phyloP scores from a whole-genome alignment of 2,888 invertebrate genomes.

The Aphodius sticticus region DNA sequence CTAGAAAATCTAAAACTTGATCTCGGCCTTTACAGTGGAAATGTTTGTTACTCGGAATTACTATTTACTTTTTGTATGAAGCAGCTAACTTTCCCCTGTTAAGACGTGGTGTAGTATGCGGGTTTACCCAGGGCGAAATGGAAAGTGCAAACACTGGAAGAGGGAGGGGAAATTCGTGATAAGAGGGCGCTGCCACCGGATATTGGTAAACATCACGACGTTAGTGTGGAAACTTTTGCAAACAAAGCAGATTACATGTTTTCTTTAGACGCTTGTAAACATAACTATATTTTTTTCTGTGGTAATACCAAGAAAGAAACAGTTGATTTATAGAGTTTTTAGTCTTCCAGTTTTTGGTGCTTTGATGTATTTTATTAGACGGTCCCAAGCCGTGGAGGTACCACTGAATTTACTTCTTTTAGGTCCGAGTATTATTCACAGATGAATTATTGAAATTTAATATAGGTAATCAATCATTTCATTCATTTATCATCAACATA shows the following conservation, averaged over 20 bases:
- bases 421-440: too few relatives aligned
- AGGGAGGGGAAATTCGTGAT: not conserved
- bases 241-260: not conserved
- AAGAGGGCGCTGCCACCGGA: not conserved
- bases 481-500: not conserved
- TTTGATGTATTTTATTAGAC: too few relatives aligned
- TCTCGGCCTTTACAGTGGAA: too few relatives aligned
- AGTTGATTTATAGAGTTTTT: too few relatives aligned
- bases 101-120: not conserved
- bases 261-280: not conserved
- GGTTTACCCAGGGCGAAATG: not conserved
- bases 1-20: too few relatives aligned
- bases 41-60: not conserved
- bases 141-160: not conserved
- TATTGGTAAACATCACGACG: not conserved
- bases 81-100: not conserved
- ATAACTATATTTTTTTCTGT: not conserved
- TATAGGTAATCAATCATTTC: not conserved
- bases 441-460: too few relatives aligned
- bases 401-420: too few relatives aligned
- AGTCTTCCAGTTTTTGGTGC: too few relatives aligned
- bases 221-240: not conserved
- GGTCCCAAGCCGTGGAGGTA: too few relatives aligned
- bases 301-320: too few relatives aligned
- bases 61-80: not conserved